These are phyloP conservation scores for Odontamblyopus lacepedii DNA, from an alignment of 2,797 vertebrate genomes.

Conservation along the genomic window DNA sequence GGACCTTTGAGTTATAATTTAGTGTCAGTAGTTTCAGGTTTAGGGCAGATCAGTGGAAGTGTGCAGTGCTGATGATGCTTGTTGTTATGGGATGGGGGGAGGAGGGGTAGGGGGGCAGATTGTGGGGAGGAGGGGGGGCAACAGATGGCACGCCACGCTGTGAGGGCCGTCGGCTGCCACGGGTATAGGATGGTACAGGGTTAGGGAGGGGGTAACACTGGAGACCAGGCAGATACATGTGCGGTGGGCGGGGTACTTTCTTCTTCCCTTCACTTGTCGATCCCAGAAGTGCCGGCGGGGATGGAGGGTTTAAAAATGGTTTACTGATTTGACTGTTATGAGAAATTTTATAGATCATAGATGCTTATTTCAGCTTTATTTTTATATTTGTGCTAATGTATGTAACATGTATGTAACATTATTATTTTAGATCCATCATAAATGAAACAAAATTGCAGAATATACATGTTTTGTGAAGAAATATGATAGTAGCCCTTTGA, in stretches of 20 bases:
- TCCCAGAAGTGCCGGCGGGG: constrained; percentile 75
- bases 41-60: constrained; percentile 58
- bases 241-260: constrained; percentile 62
- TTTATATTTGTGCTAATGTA: too few relatives aligned
- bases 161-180: constrained; percentile 74
- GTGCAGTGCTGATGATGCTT: constrained; percentile 43
- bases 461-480: not conserved
- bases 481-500: not conserved
- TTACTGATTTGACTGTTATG: not conserved
- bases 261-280: constrained; percentile 38
- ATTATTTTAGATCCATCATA: too few relatives aligned
- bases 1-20: not conserved
- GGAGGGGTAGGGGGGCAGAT: constrained; percentile 38
- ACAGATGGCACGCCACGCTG: constrained; percentile 80
- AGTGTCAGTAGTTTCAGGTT: constrained; percentile 31
- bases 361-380: too few relatives aligned
- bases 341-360: not conserved
- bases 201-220: constrained; percentile 32
- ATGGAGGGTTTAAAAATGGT: constrained; percentile 46
- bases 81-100: constrained; percentile 21
- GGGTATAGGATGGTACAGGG: constrained; percentile 42
- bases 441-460: not conserved
- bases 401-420: too few relatives aligned
- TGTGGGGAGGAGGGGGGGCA: constrained; percentile 51
- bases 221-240: constrained; percentile 73